Conservation (phyloP, 2,113 vertebrate genomes). For the Anolis carolinensis region DNA sequence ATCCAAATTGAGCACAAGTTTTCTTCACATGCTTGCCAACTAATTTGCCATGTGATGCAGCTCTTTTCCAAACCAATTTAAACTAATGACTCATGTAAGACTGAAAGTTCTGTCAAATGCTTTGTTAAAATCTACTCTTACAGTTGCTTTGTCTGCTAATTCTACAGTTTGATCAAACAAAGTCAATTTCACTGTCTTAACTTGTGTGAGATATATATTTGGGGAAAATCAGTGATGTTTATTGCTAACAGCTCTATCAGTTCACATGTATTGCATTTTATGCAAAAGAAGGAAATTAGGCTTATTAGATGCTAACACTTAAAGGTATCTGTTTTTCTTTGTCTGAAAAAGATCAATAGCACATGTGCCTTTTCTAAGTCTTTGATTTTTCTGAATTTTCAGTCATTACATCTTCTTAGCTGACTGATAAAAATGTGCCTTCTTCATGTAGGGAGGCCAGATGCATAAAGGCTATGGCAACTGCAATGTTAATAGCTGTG, state of each 20-base stretch:
- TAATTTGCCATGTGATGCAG: not conserved
- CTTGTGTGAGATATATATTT: not conserved
- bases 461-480: not conserved
- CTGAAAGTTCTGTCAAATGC: slow-evolving; percentile 5
- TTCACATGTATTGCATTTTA: not conserved
- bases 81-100: slow-evolving; percentile 11
- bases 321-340: not conserved
- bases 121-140: slow-evolving; percentile 7
- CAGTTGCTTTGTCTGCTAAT: slow-evolving; percentile 6
- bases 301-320: not conserved
- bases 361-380: not conserved
- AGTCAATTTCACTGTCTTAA: slow-evolving; percentile 13
- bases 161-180: slow-evolving; percentile 4
- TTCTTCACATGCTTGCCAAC: slow-evolving; percentile 23
- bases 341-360: not conserved
- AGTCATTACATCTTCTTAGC: not conserved
- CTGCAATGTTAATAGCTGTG: not conserved
- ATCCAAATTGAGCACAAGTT: not conserved
- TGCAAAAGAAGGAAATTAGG: not conserved
- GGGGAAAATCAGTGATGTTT: not conserved
- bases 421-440: not conserved
- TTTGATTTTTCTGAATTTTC: not conserved
- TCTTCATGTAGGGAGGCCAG: not conserved
- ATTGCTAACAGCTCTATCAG: not conserved
- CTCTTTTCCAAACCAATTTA: not conserved